Percentiles rank a stretch among this genome's conserved stretches.
Evolutionary conservation across 2,888 invertebrate genomes (phyloP).

Genomic region (Gnatocerus cornutus): DNA sequence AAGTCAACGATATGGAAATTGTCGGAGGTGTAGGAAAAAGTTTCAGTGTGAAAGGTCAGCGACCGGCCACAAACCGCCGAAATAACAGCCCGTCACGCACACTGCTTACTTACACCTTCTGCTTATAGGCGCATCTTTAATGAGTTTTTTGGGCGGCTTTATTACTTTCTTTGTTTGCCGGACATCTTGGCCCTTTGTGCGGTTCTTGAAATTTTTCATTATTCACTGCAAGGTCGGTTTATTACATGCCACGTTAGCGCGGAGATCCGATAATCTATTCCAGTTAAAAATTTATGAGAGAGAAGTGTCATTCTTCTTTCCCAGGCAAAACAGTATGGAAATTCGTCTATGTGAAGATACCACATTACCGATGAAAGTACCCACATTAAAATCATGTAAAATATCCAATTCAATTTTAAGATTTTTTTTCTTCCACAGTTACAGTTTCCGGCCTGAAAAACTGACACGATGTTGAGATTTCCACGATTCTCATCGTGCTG

Average conservation of each 20-base stretch:
- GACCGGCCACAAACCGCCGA: constrained; percentile 68
- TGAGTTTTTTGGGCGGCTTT: constrained; percentile 53
- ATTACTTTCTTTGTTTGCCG: constrained; percentile 32
- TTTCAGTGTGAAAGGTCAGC: constrained; percentile 61
- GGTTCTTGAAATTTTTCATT: constrained; percentile 18
- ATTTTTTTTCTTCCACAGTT: too few species aligned
- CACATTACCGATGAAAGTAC: too few species aligned
- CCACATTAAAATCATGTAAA: too few species aligned
- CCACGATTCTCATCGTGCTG: too few species aligned
- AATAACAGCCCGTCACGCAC: constrained; percentile 64
- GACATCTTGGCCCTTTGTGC: constrained; percentile 37
- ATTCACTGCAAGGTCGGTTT: neutral
- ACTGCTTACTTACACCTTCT: constrained; percentile 53
- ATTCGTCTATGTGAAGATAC: neutral
- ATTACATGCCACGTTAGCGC: constrained; percentile 7
- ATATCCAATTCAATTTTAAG: too few species aligned
- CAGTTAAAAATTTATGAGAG: constrained; percentile 10
- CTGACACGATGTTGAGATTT: too few species aligned
- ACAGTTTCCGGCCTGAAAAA: too few species aligned
- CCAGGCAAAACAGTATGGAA: too few species aligned
- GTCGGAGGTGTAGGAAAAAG: constrained; percentile 36
- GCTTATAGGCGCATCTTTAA: constrained; percentile 59
- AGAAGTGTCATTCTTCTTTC: constrained; percentile 4
- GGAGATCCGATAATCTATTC: neutral
- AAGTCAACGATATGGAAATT: constrained; percentile 33